Base-by-base conservation (phyloP, 2,113 vertebrate species). In the Heterochromis multidens region DNA sequence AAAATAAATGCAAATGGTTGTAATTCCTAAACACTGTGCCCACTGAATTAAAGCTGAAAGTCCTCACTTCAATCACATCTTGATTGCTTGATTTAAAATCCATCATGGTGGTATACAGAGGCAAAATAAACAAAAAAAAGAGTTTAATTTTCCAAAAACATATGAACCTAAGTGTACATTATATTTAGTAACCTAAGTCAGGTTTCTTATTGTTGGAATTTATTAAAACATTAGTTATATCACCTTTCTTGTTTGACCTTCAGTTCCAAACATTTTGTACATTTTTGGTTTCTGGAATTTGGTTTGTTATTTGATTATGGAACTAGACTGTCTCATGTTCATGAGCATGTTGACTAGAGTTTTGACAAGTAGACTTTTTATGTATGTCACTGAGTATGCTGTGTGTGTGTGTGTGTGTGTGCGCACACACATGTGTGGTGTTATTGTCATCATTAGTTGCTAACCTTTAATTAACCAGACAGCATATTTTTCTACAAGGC, bases 391-490 rank as follows among this genome's bases (percentile, higher is more conserved):
- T 19, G 3, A 80, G 40, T 60, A 12, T 4, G 31, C 23, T 56
- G 21, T 12, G 16, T 78, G 61, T 83, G 70, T 78, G 62, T 25
- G 49, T 43, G 43, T 77, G 33, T 56, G 29, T 62, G 27, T 43
- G n/a, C 61, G 46, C 72, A 49, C 49, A 21, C 43, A 72, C 25
- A 49, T 0, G 35, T 59, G 46, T 37, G 52, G 17, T 12, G 8
- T 83, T 65, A 52, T 83, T 60, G 46, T 33, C 43, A 37, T 79
- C 43, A 84, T 78, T 2, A 1, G 62, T 83, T 43, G 16, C 72
- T 84, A 79, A 83, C 83, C 81, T 67, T 31, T 88, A 87, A 88
- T 90, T 91, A 89, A 90, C 83, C 88, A 79, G 77, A 81, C 46
- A n/a, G 19, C 25, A n/a, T 25, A 80, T 80, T 86, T 84, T 60